Conservation (phyloP, 2,797 vertebrate species). For the Helostoma temminkii region DNA sequence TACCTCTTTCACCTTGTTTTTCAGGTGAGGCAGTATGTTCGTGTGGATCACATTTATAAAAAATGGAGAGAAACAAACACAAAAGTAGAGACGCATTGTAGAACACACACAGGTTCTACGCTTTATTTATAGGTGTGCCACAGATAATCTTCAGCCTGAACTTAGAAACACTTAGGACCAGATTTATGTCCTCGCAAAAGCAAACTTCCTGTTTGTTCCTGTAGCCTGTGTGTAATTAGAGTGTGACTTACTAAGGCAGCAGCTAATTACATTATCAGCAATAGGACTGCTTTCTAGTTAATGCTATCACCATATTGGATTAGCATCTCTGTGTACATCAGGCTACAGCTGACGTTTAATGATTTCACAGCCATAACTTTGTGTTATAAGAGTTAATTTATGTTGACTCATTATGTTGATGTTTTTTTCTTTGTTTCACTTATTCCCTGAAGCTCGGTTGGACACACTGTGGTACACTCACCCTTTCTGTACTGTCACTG, state of each 20-base stretch:
- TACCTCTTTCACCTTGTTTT: constrained; percentile 1
- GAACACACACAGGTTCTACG: background rate
- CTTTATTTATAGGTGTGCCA: background rate
- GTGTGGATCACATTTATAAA: background rate
- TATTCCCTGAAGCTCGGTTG: constrained; percentile 26
- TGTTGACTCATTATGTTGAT: constrained; percentile 42
- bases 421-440: constrained; percentile 24
- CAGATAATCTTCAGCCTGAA: constrained; percentile 1
- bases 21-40: background rate
- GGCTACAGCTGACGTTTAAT: constrained; percentile 32
- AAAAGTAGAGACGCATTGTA: background rate
- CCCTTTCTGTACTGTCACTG: constrained; percentile 25
- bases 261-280: constrained; percentile 48
- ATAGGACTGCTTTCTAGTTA: constrained; percentile 29
- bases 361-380: constrained; percentile 20
- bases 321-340: constrained; percentile 22
- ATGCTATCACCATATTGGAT: constrained; percentile 41
- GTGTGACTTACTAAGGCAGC: constrained; percentile 29
- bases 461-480: background rate
- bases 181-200: background rate
- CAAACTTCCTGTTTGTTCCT: constrained; percentile 12
- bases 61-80: background rate
- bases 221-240: constrained; percentile 27
- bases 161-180: background rate
- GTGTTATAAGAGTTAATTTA: constrained; percentile 28